Base-by-base conservation (phyloP, 2,888 invertebrate genomes). In the Rhabditoides inermis region DNA sequence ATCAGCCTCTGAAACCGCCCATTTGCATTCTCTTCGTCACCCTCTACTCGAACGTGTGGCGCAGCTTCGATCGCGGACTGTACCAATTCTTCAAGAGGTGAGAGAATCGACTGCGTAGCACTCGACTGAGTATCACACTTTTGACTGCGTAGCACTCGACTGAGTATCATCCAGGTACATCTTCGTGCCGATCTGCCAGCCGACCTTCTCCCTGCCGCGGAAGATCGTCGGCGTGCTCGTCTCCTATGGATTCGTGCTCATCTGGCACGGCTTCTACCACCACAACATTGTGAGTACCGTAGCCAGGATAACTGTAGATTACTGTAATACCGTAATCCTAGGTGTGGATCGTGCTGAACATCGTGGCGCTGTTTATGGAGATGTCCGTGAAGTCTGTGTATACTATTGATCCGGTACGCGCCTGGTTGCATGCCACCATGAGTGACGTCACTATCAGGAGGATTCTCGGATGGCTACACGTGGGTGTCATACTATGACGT, bases 1-100 rank as follows among this genome's bases (percentile, higher is more conserved):
- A n/a, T n/a, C n/a, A n/a, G 18, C 77, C 79, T 3, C 75, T 77
- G 0, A 57, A 60, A 2, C 74, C 75, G 25, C 79, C 80, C 3
- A 78, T 77, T 51, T 80, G 80, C 69, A 75, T 80, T 39, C 73
- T 77, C n/a, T 68, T 78, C 22, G 76, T 79, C n/a, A 77, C 77
- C 32, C 64, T 78, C 10, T 79, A 78, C 62, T 78, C 80, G 0
- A 77, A 79, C 56, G 59, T 80, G 64, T 80, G 80, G 80, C 76
- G 79, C 27, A 74, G 69, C 49, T 80, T 80, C 73, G 80, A 80
- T 64, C 72, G 77, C 44, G 80, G 80, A 1, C 68, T 79, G 35
- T 79, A 80, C 61, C 69, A 69, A 42, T 80, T 79, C 67, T 76
- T 79, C 60, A 80, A 79, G 65, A 59, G 51, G n/a, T n/a, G n/a